Base-by-base conservation (phyloP, 2,888 invertebrate genomes). In the Dolomedes plantarius region DNA sequence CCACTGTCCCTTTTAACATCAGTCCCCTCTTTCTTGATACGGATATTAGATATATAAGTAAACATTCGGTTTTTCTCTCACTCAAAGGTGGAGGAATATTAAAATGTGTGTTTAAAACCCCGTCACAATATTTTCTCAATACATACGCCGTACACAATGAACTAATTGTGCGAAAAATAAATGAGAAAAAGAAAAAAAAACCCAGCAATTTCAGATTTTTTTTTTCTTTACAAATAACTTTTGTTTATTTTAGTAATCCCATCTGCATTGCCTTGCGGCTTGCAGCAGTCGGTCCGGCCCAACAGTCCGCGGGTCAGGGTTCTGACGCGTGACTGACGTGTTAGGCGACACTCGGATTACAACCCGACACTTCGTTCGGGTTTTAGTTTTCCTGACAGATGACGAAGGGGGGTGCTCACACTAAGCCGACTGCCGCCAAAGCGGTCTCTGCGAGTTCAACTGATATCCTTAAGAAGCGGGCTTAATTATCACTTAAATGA, bases 311-410 rank as follows among this genome's bases (percentile, higher is more conserved):
- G 69, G 75, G 69, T 75, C 68, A 75, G 71, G 75, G 68, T 29
- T 31, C 32, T 64, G 82, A 82, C 82, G 68, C 82, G 82, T 82
- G 82, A 82, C 82, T 75, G 82, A 75, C 82, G 64, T 82, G 82
- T 82, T 75, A 75, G 82, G 64, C 75, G 69, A 82, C 82, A 82
- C 75, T 74, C 75, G 46, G 29, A 75, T 69, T 75, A 69, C 82
- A 50, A 32, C 46, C 27, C 64, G 56, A 56, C 56, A 56, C 23
- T 23, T 56, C 19, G 19, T 56, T 56, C 56, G 56, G 56, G 1
- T 23, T 16, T 23, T 23, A 2, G 23, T 19, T 5, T 56, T 23
- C 16, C 16, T 56, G 56, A 56, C 56, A 56, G 19, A 23, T 56
- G 56, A 56, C 19, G 23, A 56, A 23, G 23, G 23, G 19, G 56